phyloP scores from a whole-genome alignment of 1,140 invertebrate species.

The Harlomillsia oculata region DNA sequence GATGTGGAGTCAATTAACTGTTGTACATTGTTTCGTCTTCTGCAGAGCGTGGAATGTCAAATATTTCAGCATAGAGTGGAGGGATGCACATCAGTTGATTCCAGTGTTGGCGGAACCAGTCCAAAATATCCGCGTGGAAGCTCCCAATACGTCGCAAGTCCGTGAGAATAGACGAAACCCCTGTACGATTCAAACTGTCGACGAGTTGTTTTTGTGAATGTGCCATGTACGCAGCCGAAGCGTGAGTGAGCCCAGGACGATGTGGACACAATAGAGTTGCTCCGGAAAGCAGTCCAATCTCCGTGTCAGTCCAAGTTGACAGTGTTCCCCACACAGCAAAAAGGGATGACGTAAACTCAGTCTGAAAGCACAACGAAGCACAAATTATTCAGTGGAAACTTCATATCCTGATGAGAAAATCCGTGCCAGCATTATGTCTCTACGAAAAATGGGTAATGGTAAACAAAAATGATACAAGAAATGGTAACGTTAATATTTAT shows the following conservation, averaged over 20 bases:
- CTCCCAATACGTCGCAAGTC: slow-evolving; percentile 72
- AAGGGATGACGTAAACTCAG: slow-evolving; percentile 60
- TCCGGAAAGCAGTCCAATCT: slow-evolving; percentile 79
- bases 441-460: too few relatives aligned
- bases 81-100: slow-evolving; percentile 65
- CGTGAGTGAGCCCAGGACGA: slow-evolving; percentile 66
- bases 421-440: too few relatives aligned
- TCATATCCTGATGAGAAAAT: too few relatives aligned
- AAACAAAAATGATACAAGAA: too few relatives aligned
- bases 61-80: slow-evolving; percentile 91
- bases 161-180: slow-evolving; percentile 37
- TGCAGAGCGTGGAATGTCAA: slow-evolving; percentile 88
- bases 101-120: slow-evolving; percentile 87
- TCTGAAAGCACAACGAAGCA: slow-evolving; percentile 42
- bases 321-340: slow-evolving; percentile 57
- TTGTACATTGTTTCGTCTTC: slow-evolving; percentile 48
- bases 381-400: too few relatives aligned
- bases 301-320: slow-evolving; percentile 60
- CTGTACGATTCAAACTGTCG: slow-evolving; percentile 66
- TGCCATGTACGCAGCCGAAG: slow-evolving; percentile 64
- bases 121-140: slow-evolving; percentile 71
- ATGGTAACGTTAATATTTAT: too few relatives aligned
- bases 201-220: slow-evolving; percentile 69
- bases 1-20: slow-evolving; percentile 31
- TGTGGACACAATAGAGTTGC: slow-evolving; percentile 73